Percentiles rank a stretch among this genome's conserved stretches.
Conservation (phyloP, 2,113 vertebrate species). For the Oncorhynchus keta region DNA sequence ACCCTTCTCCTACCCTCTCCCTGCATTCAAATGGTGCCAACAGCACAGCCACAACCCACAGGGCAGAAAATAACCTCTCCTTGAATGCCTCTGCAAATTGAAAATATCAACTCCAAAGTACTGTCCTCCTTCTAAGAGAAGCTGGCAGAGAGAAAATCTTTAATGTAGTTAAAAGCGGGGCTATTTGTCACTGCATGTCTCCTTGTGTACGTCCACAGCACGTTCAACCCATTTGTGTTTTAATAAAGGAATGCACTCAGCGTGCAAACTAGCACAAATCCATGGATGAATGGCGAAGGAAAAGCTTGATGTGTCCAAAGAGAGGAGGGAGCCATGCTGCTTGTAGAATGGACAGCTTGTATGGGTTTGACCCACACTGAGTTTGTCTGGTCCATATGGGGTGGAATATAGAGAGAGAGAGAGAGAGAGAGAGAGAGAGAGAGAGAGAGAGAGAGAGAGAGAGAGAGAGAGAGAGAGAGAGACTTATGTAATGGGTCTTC, state of each 20-base stretch:
- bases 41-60: neutral
- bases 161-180: too few relatives aligned
- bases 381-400: neutral
- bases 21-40: neutral
- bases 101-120: neutral
- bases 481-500: slow-evolving; percentile 32
- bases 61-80: neutral
- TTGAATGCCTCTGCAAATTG: neutral
- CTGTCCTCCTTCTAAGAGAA: too few relatives aligned
- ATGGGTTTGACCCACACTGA: slow-evolving; percentile 5
- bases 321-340: neutral
- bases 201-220: neutral
- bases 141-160: too few relatives aligned
- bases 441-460: neutral
- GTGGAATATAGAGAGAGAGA: slow-evolving; percentile 2
- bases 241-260: neutral
- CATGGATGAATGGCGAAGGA: neutral
- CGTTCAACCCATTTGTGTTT: neutral
- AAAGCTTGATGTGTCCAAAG: slow-evolving; percentile 2
- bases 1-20: neutral
- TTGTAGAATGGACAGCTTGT: slow-evolving; percentile 18
- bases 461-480: slow-evolving; percentile 3
- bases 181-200: neutral
- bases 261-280: neutral
- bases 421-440: too few relatives aligned